These are phyloP conservation scores for Bursaphelenchus okinawaensis DNA, from an alignment of 2,888 invertebrate genomes.

Conservation along the genomic window DNA sequence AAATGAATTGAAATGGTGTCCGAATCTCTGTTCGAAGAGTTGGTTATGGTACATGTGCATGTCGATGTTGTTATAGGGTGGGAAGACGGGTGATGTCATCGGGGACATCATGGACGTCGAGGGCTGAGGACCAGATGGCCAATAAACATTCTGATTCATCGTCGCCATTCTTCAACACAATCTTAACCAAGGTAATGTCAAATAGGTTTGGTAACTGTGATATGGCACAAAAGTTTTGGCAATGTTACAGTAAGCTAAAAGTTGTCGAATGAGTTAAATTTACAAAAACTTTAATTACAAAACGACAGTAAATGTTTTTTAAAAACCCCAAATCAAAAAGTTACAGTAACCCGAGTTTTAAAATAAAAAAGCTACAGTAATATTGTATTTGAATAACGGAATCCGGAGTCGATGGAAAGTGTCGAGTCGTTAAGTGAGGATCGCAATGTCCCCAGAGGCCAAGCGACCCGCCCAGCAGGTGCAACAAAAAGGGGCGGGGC, in stretches of 20 bases:
- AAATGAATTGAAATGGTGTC: background rate
- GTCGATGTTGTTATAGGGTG: background rate
- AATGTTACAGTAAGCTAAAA: too few species aligned
- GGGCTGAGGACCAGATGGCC: background rate
- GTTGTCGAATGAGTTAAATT: too few species aligned
- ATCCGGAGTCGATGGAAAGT: slow-evolving; percentile 14
- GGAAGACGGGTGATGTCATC: background rate
- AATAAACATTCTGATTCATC: background rate
- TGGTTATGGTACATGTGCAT: background rate
- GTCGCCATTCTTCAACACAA: background rate
- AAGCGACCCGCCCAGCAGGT: background rate
- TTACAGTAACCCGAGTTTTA: too few species aligned
- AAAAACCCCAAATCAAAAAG: too few species aligned
- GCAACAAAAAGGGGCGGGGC: background rate
- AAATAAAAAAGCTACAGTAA: too few species aligned
- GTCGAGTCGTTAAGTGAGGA: background rate
- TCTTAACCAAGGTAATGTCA: background rate
- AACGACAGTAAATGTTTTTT: too few species aligned
- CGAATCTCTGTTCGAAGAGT: background rate
- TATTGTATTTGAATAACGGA: background rate
- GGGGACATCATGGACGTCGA: background rate
- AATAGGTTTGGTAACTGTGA: background rate
- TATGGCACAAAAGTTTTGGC: too few species aligned
- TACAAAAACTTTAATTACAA: too few species aligned
- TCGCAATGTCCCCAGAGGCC: background rate